Evolutionary conservation across 1,140 invertebrate species (phyloP).

Genomic region (Neodiprion virginianus): DNA sequence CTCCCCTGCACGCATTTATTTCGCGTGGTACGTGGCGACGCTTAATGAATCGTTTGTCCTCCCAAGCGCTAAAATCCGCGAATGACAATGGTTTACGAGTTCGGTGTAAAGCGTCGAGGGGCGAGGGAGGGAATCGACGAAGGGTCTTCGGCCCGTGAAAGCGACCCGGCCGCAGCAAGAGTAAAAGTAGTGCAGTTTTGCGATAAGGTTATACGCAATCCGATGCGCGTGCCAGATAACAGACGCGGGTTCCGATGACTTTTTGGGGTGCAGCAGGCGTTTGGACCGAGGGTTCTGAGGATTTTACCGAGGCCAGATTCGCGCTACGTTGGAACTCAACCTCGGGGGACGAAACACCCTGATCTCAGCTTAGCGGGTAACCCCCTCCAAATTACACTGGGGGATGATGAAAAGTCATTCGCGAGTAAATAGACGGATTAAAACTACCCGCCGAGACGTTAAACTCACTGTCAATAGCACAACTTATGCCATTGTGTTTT

Average conservation of each 20-base stretch:
- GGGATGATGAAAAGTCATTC: constrained; percentile 36
- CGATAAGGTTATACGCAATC: constrained; percentile 3
- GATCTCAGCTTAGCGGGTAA: constrained; percentile 23
- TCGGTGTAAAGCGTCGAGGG: background rate
- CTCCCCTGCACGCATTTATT: too few relatives aligned
- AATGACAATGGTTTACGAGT: background rate
- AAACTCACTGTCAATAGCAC: too few relatives aligned
- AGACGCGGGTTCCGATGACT: background rate
- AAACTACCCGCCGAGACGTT: background rate
- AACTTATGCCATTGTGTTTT: too few relatives aligned
- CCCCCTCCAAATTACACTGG: constrained; percentile 32
- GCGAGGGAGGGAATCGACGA: background rate
- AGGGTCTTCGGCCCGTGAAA: background rate
- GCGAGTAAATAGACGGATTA: constrained; percentile 37
- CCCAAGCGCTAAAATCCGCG: background rate
- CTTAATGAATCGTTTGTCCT: background rate
- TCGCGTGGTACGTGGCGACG: background rate
- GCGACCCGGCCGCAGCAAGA: background rate
- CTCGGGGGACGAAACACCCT: constrained; percentile 19
- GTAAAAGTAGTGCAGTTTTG: constrained; percentile 5
- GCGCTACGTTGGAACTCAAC: background rate
- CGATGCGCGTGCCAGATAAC: constrained; percentile 6
- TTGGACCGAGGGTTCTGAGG: background rate
- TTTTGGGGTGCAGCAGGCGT: background rate
- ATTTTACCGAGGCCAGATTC: background rate